Evolutionary conservation across 2,797 vertebrate species (phyloP), one percentile per base, ranked within the genome.

Genomic region (Vipera ursinii): DNA sequence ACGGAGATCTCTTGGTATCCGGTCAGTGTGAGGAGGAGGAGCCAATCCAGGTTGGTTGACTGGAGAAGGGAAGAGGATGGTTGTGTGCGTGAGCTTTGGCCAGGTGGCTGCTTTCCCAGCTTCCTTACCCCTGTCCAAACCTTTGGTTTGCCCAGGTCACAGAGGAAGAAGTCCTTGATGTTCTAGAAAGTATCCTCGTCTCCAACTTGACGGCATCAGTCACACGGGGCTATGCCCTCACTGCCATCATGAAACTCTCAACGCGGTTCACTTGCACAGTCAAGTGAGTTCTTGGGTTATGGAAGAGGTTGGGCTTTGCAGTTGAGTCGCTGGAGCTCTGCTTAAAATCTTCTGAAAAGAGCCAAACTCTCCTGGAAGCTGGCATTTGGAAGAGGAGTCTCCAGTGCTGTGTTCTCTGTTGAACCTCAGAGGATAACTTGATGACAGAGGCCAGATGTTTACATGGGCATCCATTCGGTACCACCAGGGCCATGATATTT

Each of bases 1-100:
- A 99, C 89, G 99, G 99, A 94, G 99, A 99, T 97, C 98, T 99
- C 95, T 97, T 99, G 90, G 98, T 99, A 44, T 99, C 99, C 6
- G 99, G 99, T 91, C 99, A 99, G 32, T 99, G 99, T 98, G 99
- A 99, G 96, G 99, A 99, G 91, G 99, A 99, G 96, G 99, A 99
- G 85, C 99, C 99, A 89, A 99, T 99, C 96, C 99, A 99, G 98
- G 99, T 99, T 98, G 0, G 44, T 12, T n/a, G 24, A 5, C 6
- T 87, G 78, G 44, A 53, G 90, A 86, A 69, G 53, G 0, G 32
- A 2, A 10, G 13, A 38, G 15, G 51, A 8, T 26, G 28, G 3
- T 20, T 73, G 69, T 78, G 32, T 7, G 8, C 1, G 0, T 78
- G 17, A 78, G 38, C 3, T 48, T 78, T 78, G 73, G 20, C 20